Evolutionary conservation across 2,797 vertebrate genomes (phyloP).

Genomic region (Lepus oiostolus): DNA sequence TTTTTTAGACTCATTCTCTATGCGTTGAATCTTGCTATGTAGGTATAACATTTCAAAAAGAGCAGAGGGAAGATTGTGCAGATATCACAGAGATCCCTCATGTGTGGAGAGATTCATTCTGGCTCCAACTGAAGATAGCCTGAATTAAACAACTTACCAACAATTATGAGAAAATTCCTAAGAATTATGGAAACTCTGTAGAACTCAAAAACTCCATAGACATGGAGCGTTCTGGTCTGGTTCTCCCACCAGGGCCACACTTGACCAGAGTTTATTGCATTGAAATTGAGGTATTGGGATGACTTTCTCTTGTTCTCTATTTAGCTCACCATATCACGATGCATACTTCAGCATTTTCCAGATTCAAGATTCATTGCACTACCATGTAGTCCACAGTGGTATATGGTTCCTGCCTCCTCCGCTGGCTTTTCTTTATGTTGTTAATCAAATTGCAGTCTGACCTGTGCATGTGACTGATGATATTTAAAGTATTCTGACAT

Average conservation of each 20-base stretch:
- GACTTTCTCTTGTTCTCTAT: background rate
- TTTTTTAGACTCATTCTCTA: background rate
- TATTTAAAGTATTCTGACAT: background rate
- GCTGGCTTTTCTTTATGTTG: background rate
- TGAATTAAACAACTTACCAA: background rate
- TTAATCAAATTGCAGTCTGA: background rate
- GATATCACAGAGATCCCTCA: background rate
- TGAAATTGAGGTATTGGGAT: background rate
- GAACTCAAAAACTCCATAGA: background rate
- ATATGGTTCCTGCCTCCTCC: background rate
- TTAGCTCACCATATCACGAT: background rate
- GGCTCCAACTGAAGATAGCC: background rate
- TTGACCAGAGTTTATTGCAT: background rate
- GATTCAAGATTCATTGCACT: background rate
- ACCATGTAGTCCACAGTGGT: fast-evolving
- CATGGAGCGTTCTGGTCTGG: background rate
- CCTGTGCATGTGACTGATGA: too few species aligned
- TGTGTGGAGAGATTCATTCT: fast-evolving
- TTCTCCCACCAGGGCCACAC: background rate
- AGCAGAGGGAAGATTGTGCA: background rate
- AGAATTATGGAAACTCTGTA: background rate
- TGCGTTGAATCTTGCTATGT: background rate
- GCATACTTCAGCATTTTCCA: background rate
- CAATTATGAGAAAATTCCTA: background rate
- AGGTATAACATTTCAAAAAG: background rate